Conservation (phyloP, 2,113 vertebrate genomes). For the Tragelaphus buxtoni region DNA sequence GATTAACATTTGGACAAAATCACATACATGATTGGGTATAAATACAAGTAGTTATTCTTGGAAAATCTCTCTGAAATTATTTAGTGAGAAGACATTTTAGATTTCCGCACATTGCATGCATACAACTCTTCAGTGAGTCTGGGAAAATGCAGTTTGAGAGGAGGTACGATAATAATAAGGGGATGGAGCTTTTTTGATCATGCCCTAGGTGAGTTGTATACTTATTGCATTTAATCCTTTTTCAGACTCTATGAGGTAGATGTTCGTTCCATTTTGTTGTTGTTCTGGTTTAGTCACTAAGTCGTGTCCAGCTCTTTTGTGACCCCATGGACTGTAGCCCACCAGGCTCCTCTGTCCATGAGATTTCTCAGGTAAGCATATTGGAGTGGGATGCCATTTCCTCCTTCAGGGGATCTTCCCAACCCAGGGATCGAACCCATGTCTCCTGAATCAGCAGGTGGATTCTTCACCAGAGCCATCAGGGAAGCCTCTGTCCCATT, state of each 20-base stretch:
- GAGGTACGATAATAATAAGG: background rate
- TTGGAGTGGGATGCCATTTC: background rate
- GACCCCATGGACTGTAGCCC: background rate
- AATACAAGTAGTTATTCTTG: conserved; percentile 12
- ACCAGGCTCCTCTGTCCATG: background rate
- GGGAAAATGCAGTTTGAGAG: background rate
- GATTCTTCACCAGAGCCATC: background rate
- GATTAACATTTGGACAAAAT: background rate
- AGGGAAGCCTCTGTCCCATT: background rate
- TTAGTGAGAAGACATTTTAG: background rate
- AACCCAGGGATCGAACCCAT: background rate
- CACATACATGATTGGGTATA: background rate
- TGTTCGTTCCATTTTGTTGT: background rate
- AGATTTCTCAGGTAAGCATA: background rate
- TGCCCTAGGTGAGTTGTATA: background rate
- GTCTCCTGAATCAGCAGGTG: background rate
- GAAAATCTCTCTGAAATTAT: background rate
- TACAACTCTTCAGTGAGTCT: background rate
- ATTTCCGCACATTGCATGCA: background rate
- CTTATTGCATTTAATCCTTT: background rate
- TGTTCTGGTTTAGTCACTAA: background rate
- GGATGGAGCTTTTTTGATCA: background rate
- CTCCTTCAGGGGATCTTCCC: background rate
- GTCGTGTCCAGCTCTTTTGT: background rate
- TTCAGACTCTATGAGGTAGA: background rate